Evolutionary conservation across 2,113 vertebrate genomes (phyloP), one percentile per base, ranked within the genome.

Genomic region (Hipposideros armiger): DNA sequence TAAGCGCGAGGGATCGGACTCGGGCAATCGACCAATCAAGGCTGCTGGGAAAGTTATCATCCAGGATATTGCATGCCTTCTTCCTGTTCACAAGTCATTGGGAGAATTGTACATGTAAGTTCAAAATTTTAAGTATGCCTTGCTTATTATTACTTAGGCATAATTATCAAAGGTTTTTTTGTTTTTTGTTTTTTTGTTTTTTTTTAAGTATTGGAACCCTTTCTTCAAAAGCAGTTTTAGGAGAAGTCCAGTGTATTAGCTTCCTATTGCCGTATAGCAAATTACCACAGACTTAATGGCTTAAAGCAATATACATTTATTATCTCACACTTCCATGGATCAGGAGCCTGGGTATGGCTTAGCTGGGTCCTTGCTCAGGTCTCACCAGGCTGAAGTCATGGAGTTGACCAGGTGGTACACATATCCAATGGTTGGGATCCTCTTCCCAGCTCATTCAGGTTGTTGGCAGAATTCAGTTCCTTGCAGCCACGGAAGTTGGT

Each of bases 21-120:
- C 98, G 83, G 95, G 98, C 95, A 99, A 97, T 96, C 98, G 99
- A 73, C 99, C 99, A 1, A 99, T 99, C 98, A 99, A 99, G 98
- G 99, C 99, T 52, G 99, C 99, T 0, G 99, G 99, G 3, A 99
- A 99, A 78, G 99, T 99, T 67, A 99, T 99, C 98, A 99, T 99
- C 97, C 99, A 99, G 96, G 99, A 99, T 92, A 99, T 99, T 84
- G 99, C 99, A 4, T 99, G 99, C 94, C 99, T 99, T 95, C 99
- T 99, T 86, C 99, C 99, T 1, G 99, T 99, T 72, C 99, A 99
- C 98, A 99, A 99, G 83, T 97, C 98, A 0, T 98, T 99, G 94
- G 99, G 99, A 64, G 99, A 99, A 96, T 98, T 99, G 74, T 99
- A 99, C 97, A 99, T 99, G 99, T 99, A 98, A 98, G 99, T 98